Conservation (phyloP, 2,888 invertebrate genomes). For the Pyrocoelia pectoralis region DNA sequence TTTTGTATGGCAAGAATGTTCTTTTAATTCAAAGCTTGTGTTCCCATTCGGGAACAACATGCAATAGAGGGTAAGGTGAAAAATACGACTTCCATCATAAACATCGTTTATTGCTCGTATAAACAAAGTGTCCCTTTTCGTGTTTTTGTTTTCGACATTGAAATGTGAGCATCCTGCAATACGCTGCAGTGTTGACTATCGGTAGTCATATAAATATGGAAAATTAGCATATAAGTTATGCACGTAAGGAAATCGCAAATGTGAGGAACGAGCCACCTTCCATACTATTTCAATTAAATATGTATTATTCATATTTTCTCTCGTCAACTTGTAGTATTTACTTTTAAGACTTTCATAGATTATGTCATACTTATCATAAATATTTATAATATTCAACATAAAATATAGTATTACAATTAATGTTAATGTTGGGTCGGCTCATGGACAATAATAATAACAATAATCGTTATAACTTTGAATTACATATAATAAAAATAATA, state of each 20-base stretch:
- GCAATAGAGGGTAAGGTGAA: too few relatives aligned
- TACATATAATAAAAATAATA: slow-evolving; percentile 59
- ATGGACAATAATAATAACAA: slow-evolving; percentile 53
- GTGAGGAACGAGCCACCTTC: slow-evolving; percentile 35
- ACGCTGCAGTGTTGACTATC: not conserved
- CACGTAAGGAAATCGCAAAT: slow-evolving; percentile 36
- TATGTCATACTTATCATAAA: slow-evolving; percentile 43
- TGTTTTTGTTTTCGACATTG: too few relatives aligned
- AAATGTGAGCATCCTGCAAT: too few relatives aligned
- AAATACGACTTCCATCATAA: too few relatives aligned
- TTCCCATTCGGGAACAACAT: too few relatives aligned
- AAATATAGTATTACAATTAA: slow-evolving; percentile 47
- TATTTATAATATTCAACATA: slow-evolving; percentile 39
- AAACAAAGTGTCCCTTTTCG: too few relatives aligned
- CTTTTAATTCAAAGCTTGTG: too few relatives aligned
- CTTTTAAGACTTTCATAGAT: slow-evolving; percentile 43
- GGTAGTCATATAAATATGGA: slow-evolving; percentile 23
- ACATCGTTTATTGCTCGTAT: too few relatives aligned
- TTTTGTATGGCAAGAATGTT: too few relatives aligned
- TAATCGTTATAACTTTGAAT: slow-evolving; percentile 57
- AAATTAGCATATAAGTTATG: slow-evolving; percentile 32
- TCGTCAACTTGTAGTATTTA: slow-evolving; percentile 37
- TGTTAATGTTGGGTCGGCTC: slow-evolving; percentile 43
- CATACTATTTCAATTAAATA: slow-evolving; percentile 35
- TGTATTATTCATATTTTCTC: slow-evolving; percentile 38